Evolutionary conservation across 2,797 vertebrate genomes (phyloP), one percentile per base, ranked within the genome.

Genomic region (Tragelaphus oryx): DNA sequence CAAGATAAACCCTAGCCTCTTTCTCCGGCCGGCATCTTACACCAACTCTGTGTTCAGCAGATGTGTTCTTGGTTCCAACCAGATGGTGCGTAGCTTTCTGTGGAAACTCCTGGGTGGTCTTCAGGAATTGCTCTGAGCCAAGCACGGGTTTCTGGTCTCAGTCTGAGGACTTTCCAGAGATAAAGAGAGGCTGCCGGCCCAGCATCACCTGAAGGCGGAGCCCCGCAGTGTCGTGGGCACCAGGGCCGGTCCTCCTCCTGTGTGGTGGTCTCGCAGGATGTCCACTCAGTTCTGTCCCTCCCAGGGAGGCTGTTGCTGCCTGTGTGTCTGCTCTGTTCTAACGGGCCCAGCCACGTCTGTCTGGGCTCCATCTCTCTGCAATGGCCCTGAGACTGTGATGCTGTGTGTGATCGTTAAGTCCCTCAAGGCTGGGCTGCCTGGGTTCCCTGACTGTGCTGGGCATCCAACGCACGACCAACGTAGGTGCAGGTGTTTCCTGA

Each of bases 81-180:
- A 94, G 90, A 87, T 92, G 97, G 68, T 54, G 48, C 1, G 16
- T 8, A 14, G n/a, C n/a, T 90, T 80, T 83, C 89, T 74, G 74
- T 17, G 93, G 52, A 80, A 93, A 87, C 89, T 96, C 62, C 96
- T 81, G 96, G 95, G 94, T 95, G 95, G 96, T 91, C 93, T 14
- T 54, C 52, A 41, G 84, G 78, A 86, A 28, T 1, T 9, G 46
- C 50, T 81, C 17, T n/a, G 24, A 68, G 57, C n/a, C 7, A 52
- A 55, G 20, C 37, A 11, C 65, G 17, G 44, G 57, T 90, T 59
- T 44, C 48, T 28, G 30, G 24, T 17, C 8, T 20, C 8, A 0
- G 26, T 50, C 57, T 90, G 87, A 75, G 54, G 26, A 12, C 50
- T 76, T 91, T 37, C 24, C 55, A 30, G 44, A 44, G 75, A 68